Percentiles rank a stretch among this genome's conserved stretches.
These are phyloP conservation scores for Luscinia luscinia DNA, from an alignment of 2,797 vertebrate genomes.

Conservation along the genomic window DNA sequence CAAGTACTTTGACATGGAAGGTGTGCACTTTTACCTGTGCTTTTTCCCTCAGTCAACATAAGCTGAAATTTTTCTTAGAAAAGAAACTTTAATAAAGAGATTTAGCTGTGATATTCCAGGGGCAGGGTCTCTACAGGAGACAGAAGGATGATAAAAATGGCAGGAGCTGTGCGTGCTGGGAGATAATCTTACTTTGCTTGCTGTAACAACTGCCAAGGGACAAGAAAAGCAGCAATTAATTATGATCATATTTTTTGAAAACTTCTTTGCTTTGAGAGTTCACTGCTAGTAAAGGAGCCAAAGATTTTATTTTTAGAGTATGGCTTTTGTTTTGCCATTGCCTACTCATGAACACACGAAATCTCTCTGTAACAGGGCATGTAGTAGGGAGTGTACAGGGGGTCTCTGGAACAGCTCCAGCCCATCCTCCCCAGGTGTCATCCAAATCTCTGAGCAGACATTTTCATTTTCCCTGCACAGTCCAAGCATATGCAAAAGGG, in stretches of 20 bases:
- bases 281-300: neutral
- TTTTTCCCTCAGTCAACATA: neutral
- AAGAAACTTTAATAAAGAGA: neutral
- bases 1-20: neutral
- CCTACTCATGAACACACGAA: neutral
- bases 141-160: neutral
- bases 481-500: conserved; percentile 41
- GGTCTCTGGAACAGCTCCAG: neutral
- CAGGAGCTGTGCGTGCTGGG: neutral
- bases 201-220: conserved; percentile 6
- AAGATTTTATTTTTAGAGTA: conserved; percentile 16
- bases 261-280: neutral
- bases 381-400: neutral
- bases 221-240: conserved; percentile 23
- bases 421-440: neutral
- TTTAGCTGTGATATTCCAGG: neutral
- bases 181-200: neutral
- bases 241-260: neutral
- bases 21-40: neutral
- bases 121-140: neutral
- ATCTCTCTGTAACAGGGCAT: neutral
- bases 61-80: neutral
- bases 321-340: conserved; percentile 1
- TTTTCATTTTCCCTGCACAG: conserved; percentile 27
- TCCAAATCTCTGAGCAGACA: conserved; percentile 11